Conservation (phyloP, 2,113 vertebrate genomes). For the Hydrochoerus hydrochaeris region DNA sequence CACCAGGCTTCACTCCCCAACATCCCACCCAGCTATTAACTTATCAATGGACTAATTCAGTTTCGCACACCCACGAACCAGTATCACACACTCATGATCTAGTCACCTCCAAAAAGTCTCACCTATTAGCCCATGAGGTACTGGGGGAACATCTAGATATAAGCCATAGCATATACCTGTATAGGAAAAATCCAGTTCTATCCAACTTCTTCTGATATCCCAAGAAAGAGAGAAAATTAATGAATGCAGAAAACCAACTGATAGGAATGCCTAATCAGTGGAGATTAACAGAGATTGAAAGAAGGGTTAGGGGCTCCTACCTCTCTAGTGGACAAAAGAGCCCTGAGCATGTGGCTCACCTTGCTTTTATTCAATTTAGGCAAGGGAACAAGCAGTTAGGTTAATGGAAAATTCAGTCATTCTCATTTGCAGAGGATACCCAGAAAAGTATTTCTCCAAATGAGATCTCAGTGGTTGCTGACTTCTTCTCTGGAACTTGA, state of each 20-base stretch:
- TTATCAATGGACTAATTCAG: not conserved
- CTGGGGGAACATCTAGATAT: not conserved
- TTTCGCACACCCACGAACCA: not conserved
- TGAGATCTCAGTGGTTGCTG: not conserved
- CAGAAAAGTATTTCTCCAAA: not conserved
- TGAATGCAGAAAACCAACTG: not conserved
- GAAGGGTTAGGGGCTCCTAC: not conserved
- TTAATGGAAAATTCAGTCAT: not conserved
- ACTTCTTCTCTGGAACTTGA: not conserved
- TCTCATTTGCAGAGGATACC: not conserved
- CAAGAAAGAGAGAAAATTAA: not conserved
- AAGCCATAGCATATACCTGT: not conserved
- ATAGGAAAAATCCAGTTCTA: not conserved
- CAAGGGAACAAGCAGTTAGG: not conserved
- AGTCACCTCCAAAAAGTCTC: not conserved
- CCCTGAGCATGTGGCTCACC: not conserved
- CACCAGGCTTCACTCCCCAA: not conserved
- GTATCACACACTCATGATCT: not conserved
- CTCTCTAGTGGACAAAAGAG: not conserved
- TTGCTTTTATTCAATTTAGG: not conserved
- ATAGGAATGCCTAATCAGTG: not conserved
- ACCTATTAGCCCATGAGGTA: not conserved
- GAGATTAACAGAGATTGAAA: not conserved
- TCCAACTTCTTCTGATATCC: not conserved
- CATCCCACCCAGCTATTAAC: not conserved